phyloP scores from a whole-genome alignment of 1,140 invertebrate genomes.

The Neelides sp. region DNA sequence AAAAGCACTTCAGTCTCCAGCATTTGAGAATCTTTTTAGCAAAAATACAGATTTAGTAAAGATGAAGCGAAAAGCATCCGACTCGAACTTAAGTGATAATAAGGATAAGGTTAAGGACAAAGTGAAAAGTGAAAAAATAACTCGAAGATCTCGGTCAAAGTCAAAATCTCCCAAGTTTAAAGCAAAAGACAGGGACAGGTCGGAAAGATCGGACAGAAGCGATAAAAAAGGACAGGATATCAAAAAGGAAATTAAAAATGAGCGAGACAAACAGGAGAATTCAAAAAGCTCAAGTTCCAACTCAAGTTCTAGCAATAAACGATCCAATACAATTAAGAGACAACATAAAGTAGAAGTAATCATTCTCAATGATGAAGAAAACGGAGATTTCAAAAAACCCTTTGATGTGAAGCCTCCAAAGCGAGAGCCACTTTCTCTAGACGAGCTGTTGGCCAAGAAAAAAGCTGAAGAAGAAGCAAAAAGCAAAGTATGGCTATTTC shows the following conservation, averaged over 20 bases:
- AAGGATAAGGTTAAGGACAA: too few relatives aligned
- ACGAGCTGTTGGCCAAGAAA: slow-evolving; percentile 90
- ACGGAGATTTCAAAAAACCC: slow-evolving; percentile 31
- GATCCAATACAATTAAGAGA: background rate
- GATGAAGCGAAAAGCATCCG: too few relatives aligned
- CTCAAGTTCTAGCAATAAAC: slow-evolving; percentile 1
- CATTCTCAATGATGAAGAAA: slow-evolving; percentile 35
- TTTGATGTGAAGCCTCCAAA: slow-evolving; percentile 42
- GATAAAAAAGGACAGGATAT: too few relatives aligned
- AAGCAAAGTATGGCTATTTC: slow-evolving; percentile 50
- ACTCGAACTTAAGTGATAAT: too few relatives aligned
- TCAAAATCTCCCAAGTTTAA: slow-evolving; percentile 5
- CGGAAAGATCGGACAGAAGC: too few relatives aligned
- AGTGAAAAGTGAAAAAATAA: too few relatives aligned
- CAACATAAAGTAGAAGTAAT: background rate
- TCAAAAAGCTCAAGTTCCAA: background rate
- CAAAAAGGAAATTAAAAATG: too few relatives aligned
- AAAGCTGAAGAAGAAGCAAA: slow-evolving; percentile 88
- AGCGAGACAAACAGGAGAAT: background rate
- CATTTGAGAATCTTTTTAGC: too few relatives aligned
- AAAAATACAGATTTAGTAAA: too few relatives aligned
- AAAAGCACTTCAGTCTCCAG: too few relatives aligned
- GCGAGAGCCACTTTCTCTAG: slow-evolving; percentile 83
- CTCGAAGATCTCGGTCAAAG: slow-evolving; percentile 3
- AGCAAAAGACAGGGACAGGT: background rate